Evolutionary conservation across 2,888 invertebrate genomes (phyloP).

Genomic region (Stegana nigrithorax): DNA sequence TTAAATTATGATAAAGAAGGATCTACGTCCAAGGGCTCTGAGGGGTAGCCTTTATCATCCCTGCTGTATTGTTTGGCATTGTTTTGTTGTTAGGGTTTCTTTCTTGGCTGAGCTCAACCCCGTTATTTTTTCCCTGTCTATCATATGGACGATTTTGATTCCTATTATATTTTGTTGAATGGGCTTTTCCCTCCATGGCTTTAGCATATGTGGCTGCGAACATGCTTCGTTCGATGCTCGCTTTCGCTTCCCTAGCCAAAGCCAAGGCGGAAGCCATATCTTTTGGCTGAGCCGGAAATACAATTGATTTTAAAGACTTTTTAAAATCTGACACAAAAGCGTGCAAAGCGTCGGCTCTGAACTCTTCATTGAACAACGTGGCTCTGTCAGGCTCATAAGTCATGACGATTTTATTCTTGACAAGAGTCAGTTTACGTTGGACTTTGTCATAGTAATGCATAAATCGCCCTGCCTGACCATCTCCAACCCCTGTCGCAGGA

Average conservation of each 20-base stretch:
- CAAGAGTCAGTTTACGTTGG: neutral
- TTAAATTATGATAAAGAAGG: too few relatives aligned
- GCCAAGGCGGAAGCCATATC: neutral
- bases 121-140: neutral
- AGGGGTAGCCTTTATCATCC: neutral
- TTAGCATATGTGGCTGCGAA: neutral
- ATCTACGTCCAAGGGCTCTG: neutral
- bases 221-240: neutral
- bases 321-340: neutral
- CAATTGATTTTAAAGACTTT: neutral
- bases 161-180: neutral
- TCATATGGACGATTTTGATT: neutral
- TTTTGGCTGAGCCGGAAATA: neutral
- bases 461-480: neutral
- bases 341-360: neutral
- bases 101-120: neutral
- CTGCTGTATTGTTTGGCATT: too few relatives aligned
- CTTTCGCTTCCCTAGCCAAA: neutral
- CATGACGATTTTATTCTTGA: neutral
- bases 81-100: too few relatives aligned
- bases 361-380: neutral
- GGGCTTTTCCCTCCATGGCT: neutral
- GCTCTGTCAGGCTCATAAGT: neutral
- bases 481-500: neutral
- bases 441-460: neutral